Evolutionary conservation across 35 echinoderm and acorn worm genomes (phyloP), one percentile per base, ranked within the genome.

Genomic region (Apostichopus californicus): DNA sequence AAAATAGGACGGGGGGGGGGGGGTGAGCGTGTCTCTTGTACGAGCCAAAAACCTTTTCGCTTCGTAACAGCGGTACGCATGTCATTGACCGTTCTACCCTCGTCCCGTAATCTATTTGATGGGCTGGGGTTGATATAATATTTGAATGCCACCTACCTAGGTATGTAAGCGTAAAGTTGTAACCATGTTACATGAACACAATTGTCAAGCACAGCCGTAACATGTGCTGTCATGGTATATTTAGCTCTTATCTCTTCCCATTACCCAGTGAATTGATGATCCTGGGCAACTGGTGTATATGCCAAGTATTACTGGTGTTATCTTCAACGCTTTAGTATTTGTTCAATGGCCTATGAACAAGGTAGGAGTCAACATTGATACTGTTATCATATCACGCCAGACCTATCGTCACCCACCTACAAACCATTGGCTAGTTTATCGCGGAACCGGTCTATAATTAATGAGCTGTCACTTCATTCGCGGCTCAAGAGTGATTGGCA

Each of bases 371-470:
- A 85, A 85, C 57, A 85, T 56, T 85, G 81, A 85, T 58, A 85
- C 57, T 85, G 81, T 85, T 85, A 85, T 85, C 81, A 59, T 59
- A 85, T 85, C 81, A 58, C 54, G 71, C 81, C 81, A 85, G 81
- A 85, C 81, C 55, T 85, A 85, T 85, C 56, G 81, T 85, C 81
- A 85, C 81, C 81, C 81, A 23, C 81, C 81, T 85, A 20, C 55
- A 85, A 85, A 58, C 81, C 57, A 85, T 85, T 85, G 81, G 81
- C 55, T 59, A 59, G 81, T 85, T 85, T 85, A 85, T 85, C 81
- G 81, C 81, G 81, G 81, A 58, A 58, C 55, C 55, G 57, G 55
- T 59, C 81, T 85, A 59, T 85, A 58, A 85, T 85, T 85, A 85
- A 85, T 85, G 81, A 85, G 81, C 81, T 85, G 81, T 85, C 81